Evolutionary conservation across 2,113 vertebrate genomes (phyloP), one percentile per base, ranked within the genome.

Genomic region (Lampris megalopsis): DNA sequence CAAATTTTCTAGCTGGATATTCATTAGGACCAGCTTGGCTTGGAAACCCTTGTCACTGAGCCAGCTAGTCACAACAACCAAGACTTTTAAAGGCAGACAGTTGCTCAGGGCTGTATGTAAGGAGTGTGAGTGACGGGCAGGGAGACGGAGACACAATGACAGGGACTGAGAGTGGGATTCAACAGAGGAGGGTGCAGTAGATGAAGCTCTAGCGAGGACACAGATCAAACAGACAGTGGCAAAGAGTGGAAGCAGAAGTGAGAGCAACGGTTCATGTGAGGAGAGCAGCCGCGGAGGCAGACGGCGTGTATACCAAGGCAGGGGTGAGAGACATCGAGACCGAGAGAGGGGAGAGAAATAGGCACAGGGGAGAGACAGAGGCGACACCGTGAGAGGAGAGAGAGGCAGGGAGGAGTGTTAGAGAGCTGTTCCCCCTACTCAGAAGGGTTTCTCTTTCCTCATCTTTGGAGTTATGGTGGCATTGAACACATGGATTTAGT

Each of bases 401-500:
- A 59, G 35, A 59, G 7, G 73, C 54, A 48, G 35, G 4, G 60
- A 63, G 3, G 7, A 40, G 49, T 38, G 37, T 4, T 6, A 67
- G 64, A n/a, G 36, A 52, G 49, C 8, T 50, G n/a, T 50, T 6
- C 49, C 7, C 49, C 7, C 49, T 9, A 24, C 70, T 65, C 58
- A 49, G 50, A 63, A 42, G n/a, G 2, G 4, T 7, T 69, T 42
- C 1, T 50, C 42, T 59, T 80, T 80, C 60, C 61, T 80, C 48
- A 3, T 82, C 68, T 63, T 41, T 61, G 43, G 86, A 90, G 76
- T n/a, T 67, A 91, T 92, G 92, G 73, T 89, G 75, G 66, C 81
- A 88, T 65, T 81, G 73, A 72, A 69, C 91, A 76, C 81, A 93
- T 93, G 92, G 92, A 93, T 92, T 85, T 93, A 90, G 90, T 93